A percentile compares a stretch with the other conserved stretches of the same genome.
phyloP scores from a whole-genome alignment of 2,797 vertebrate species.

The Anisognathus igniventris region DNA sequence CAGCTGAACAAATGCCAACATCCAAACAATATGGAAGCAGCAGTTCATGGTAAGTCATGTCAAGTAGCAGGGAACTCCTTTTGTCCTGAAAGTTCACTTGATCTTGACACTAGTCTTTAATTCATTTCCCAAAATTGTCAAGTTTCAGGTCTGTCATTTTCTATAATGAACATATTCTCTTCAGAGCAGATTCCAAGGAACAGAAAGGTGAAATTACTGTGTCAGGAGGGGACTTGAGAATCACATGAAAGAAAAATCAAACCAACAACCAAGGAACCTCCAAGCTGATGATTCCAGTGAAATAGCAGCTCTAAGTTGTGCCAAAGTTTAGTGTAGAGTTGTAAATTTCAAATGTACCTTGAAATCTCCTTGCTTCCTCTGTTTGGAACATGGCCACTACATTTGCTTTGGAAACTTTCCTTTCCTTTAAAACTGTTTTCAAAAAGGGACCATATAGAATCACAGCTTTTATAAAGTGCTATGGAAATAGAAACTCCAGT shows the following conservation, averaged over 20 bases:
- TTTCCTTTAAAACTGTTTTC: conserved; percentile 49
- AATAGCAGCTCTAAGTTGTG: not conserved
- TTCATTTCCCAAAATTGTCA: not conserved
- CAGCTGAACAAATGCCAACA: not conserved
- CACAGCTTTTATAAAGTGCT: conserved; percentile 42
- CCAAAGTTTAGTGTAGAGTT: not conserved
- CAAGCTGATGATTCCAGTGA: not conserved
- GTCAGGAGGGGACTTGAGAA: not conserved
- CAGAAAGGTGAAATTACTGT: not conserved
- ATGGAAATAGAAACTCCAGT: conserved; percentile 54
- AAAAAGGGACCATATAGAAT: not conserved
- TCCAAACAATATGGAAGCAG: not conserved
- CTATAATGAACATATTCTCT: not conserved
- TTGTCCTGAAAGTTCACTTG: not conserved
- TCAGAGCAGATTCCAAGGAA: not conserved
- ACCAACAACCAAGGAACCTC: not conserved
- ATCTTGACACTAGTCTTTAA: not conserved
- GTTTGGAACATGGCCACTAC: not conserved
- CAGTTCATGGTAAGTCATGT: not conserved
- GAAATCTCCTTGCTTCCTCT: conserved; percentile 18
- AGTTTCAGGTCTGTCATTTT: not conserved
- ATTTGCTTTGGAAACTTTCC: conserved; percentile 22
- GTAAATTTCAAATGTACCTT: conserved; percentile 1
- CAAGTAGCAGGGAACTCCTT: not conserved
- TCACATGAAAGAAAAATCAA: not conserved